Conservation (phyloP, 2,888 invertebrate species). For the Chrysina gloriosa region DNA sequence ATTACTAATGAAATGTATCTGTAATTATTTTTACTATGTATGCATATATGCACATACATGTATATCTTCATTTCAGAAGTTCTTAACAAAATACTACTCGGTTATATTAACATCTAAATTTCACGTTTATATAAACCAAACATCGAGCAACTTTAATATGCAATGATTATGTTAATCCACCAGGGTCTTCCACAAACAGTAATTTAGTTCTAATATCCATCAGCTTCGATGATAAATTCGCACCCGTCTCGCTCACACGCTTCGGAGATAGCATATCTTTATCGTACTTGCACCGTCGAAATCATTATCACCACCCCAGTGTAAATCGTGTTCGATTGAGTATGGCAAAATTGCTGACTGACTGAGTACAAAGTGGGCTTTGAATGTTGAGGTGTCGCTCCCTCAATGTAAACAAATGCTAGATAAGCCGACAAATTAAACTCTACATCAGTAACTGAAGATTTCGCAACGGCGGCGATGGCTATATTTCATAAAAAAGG, state of each 20-base stretch:
- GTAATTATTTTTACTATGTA: no score
- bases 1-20: no score
- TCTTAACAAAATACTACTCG: background rate
- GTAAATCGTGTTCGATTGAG: slow-evolving; percentile 56
- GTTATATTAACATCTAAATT: slow-evolving; percentile 17
- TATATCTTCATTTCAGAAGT: no score
- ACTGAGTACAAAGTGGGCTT: slow-evolving; percentile 52
- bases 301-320: slow-evolving; percentile 45
- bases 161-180: slow-evolving; percentile 34
- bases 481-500: slow-evolving; percentile 61
- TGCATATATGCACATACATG: no score
- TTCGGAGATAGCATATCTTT: background rate
- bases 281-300: slow-evolving; percentile 13
- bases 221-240: slow-evolving; percentile 27
- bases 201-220: slow-evolving; percentile 37
- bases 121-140: slow-evolving; percentile 12
- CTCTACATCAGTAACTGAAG: slow-evolving; percentile 43
- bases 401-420: slow-evolving; percentile 61
- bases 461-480: slow-evolving; percentile 15
- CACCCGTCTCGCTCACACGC: background rate
- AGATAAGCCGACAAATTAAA: slow-evolving; percentile 63
- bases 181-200: slow-evolving; percentile 30
- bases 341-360: slow-evolving; percentile 57
- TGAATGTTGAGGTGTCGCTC: slow-evolving; percentile 57
- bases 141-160: slow-evolving; percentile 27